These are phyloP conservation scores for Spisula solida DNA, from an alignment of 2,888 invertebrate species.

Conservation along the genomic window DNA sequence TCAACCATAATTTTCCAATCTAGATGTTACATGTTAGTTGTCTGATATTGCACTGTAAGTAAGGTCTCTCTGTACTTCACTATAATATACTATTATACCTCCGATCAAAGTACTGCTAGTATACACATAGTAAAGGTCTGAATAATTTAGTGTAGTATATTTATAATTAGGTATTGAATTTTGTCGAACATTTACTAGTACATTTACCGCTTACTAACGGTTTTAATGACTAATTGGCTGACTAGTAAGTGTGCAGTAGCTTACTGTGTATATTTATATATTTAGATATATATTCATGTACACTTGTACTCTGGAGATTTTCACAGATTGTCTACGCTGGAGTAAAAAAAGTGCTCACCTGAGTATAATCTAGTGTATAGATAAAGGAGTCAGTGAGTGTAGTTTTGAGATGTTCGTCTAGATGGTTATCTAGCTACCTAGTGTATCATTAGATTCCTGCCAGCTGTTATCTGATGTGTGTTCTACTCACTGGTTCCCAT, in stretches of 20 bases:
- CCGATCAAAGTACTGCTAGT: not conserved
- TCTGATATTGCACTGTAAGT: not conserved
- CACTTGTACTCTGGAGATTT: not conserved
- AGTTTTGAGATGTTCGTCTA: not conserved
- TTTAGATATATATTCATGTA: not conserved
- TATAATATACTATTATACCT: too few species aligned
- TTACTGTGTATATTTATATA: not conserved
- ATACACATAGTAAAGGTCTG: not conserved
- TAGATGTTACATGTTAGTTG: not conserved
- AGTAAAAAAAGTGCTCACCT: conserved; percentile 18
- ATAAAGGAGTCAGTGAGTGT: not conserved
- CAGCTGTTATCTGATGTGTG: not conserved
- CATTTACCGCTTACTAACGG: not conserved
- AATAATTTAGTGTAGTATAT: conserved; percentile 1
- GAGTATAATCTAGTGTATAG: not conserved
- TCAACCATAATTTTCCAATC: conserved; percentile 15
- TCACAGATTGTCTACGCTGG: not conserved
- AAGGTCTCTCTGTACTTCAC: not conserved
- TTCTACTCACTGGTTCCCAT: not conserved
- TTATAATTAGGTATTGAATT: not conserved
- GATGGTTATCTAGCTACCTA: not conserved
- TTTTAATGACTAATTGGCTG: not conserved
- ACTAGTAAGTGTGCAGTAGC: not conserved
- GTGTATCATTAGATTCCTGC: conserved; percentile 7
- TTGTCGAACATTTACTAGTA: not conserved